Conservation (phyloP, 2,113 vertebrate species). For the Paracanthobrama guichenoti region DNA sequence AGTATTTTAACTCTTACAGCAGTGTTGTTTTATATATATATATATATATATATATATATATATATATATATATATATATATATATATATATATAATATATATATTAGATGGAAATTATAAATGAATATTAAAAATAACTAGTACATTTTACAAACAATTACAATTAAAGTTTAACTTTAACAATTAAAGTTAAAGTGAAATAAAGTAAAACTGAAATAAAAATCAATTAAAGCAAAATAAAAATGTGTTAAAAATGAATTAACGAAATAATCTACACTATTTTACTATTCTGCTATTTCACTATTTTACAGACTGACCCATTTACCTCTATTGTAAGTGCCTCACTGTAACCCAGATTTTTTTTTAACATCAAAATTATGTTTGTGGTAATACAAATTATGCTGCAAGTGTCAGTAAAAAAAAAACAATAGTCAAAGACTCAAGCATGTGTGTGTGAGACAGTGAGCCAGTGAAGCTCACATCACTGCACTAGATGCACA, state of each 20-base stretch:
- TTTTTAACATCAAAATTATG: too few species aligned
- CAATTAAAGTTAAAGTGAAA: too few species aligned
- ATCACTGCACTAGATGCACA: not conserved
- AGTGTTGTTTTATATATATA: not conserved
- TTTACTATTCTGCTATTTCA: too few species aligned
- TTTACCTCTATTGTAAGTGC: not conserved
- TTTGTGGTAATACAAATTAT: not conserved
- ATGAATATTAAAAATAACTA: too few species aligned
- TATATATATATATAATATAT: not conserved
- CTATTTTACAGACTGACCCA: not conserved
- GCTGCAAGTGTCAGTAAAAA: not conserved
- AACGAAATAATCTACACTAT: too few species aligned
- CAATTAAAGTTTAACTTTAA: too few species aligned
- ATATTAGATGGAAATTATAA: too few species aligned
- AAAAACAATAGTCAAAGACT: not conserved
- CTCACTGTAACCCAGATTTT: not conserved
- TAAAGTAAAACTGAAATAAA: not conserved
- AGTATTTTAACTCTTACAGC: not conserved
- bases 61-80: not conserved
- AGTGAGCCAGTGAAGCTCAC: not conserved
- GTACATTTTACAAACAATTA: too few species aligned
- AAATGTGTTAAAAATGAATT: too few species aligned
- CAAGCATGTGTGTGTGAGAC: not conserved
- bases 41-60: not conserved
- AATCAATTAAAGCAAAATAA: not conserved